Evolutionary conservation across 2,113 vertebrate genomes (phyloP).

Genomic region (Clarias macrocephalus): DNA sequence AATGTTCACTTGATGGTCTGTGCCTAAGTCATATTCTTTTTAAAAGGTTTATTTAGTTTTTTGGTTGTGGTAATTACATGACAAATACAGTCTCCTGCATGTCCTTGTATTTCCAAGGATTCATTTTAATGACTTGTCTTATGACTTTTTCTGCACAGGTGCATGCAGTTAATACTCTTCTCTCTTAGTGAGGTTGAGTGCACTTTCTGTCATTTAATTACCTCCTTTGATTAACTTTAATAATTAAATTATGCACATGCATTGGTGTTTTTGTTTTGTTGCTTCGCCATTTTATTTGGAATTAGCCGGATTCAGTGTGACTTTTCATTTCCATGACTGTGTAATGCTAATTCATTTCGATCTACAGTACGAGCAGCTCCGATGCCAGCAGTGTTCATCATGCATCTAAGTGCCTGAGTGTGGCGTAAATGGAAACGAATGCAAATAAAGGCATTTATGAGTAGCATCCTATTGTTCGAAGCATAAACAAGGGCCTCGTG

Average conservation of each 20-base stretch:
- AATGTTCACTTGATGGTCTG: background rate
- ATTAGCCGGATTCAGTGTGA: slow-evolving; percentile 8
- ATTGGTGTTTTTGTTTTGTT: slow-evolving; percentile 4
- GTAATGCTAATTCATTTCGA: slow-evolving; percentile 34
- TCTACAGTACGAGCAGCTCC: slow-evolving; percentile 13
- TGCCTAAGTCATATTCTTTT: background rate
- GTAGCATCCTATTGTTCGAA: background rate
- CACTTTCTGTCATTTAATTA: background rate
- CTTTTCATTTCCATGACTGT: slow-evolving; percentile 29
- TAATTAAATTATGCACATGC: slow-evolving; percentile 6
- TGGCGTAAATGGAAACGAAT: background rate
- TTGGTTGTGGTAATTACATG: background rate
- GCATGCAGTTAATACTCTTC: background rate
- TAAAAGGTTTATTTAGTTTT: background rate
- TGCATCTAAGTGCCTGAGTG: slow-evolving; percentile 13
- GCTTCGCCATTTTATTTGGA: background rate
- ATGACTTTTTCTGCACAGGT: background rate
- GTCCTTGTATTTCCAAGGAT: background rate
- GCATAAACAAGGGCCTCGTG: background rate
- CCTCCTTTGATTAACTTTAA: background rate
- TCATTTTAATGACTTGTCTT: background rate
- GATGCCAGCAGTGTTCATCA: slow-evolving; percentile 18
- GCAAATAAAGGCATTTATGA: background rate
- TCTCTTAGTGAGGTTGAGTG: background rate
- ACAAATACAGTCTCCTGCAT: background rate